These are phyloP conservation scores for Lucilia sericata DNA, from an alignment of 1,140 invertebrate genomes.

Conservation along the genomic window DNA sequence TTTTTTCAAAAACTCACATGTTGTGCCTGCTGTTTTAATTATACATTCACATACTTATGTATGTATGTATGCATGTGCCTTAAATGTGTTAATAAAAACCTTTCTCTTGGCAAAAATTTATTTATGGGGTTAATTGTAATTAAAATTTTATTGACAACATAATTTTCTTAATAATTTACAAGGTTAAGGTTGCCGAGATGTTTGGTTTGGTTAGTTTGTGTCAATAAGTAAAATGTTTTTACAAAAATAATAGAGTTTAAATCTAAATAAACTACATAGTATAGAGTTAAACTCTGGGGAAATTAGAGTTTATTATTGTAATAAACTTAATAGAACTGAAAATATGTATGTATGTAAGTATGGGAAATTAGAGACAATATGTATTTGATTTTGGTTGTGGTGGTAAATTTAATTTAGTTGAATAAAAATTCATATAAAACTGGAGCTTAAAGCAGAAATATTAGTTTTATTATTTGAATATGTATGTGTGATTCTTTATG, in stretches of 20 bases:
- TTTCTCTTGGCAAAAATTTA: not conserved
- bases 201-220: not conserved
- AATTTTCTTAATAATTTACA: slow-evolving; percentile 13
- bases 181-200: not conserved
- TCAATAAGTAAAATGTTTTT: not conserved
- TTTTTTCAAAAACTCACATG: not conserved
- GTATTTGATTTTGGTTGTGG: too few relatives aligned
- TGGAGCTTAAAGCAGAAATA: too few relatives aligned
- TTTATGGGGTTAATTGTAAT: not conserved
- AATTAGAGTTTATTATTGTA: slow-evolving; percentile 2
- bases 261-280: not conserved
- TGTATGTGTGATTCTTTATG: too few relatives aligned
- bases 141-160: slow-evolving; percentile 22
- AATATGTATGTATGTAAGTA: too few relatives aligned
- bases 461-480: too few relatives aligned
- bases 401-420: too few relatives aligned
- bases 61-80: not conserved
- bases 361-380: not conserved
- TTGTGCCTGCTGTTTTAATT: not conserved
- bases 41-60: too few relatives aligned
- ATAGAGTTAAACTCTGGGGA: not conserved
- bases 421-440: too few relatives aligned
- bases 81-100: not conserved
- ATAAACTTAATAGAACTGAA: not conserved
- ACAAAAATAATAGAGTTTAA: not conserved